Conservation (phyloP, 2,113 vertebrate genomes). For the Corythoichthys intestinalis region DNA sequence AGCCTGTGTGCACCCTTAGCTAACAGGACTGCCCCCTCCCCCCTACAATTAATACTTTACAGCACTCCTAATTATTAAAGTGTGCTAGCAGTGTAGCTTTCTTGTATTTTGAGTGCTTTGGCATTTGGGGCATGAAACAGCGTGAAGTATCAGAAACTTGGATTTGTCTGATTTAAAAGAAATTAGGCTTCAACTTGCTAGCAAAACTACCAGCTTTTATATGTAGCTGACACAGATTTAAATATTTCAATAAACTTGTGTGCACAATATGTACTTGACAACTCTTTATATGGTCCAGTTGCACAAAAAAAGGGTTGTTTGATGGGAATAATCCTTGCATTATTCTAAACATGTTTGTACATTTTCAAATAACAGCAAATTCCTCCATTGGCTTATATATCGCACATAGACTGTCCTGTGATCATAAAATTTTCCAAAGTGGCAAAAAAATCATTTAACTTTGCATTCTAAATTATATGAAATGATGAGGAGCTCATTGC, state of each 20-base stretch:
- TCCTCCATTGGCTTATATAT: neutral
- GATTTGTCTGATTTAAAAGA: neutral
- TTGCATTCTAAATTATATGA: neutral
- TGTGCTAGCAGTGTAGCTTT: constrained; percentile 12
- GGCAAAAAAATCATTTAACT: neutral
- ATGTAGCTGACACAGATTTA: neutral
- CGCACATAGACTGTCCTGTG: neutral
- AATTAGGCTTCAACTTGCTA: neutral
- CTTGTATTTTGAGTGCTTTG: neutral
- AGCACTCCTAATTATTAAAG: constrained; percentile 30
- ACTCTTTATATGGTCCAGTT: neutral
- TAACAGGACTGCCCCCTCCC: constrained; percentile 15
- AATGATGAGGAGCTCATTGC: too few species aligned
- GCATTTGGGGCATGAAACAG: neutral
- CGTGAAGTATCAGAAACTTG: neutral
- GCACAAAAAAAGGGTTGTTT: neutral
- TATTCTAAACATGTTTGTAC: neutral
- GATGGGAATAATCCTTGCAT: neutral
- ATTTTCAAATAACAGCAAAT: neutral
- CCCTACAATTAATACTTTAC: constrained; percentile 31
- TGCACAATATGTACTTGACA: neutral
- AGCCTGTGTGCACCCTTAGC: constrained; percentile 43
- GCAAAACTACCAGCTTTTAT: neutral
- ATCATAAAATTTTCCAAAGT: neutral
- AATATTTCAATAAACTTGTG: neutral